Conservation (phyloP, 2,113 vertebrate genomes). For the Austrofundulus limnaeus region DNA sequence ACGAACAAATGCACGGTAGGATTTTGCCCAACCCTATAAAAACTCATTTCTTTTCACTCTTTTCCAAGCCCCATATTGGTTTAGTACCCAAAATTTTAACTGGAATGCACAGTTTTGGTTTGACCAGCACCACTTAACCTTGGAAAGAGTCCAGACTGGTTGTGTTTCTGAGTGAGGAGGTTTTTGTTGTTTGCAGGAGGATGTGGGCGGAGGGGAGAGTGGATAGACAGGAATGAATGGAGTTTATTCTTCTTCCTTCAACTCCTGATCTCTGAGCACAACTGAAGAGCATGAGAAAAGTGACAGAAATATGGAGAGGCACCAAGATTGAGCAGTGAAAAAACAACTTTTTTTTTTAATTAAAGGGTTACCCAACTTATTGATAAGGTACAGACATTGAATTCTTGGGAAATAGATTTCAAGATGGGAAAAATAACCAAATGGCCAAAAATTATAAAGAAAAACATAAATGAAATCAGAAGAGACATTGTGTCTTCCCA, state of each 20-base stretch:
- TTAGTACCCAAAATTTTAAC: not conserved
- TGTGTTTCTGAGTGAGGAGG: constrained; percentile 27
- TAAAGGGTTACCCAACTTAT: too few species aligned
- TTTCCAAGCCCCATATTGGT: not conserved
- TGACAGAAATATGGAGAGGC: constrained; percentile 31
- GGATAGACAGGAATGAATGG: constrained; percentile 69
- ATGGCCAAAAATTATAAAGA: too few species aligned
- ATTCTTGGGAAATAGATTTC: too few species aligned
- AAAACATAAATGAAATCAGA: too few species aligned
- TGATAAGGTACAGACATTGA: too few species aligned
- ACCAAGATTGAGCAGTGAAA: not conserved
- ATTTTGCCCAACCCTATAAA: too few species aligned
- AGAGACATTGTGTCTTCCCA: too few species aligned
- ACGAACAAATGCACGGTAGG: too few species aligned
- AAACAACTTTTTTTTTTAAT: too few species aligned
- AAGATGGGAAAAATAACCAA: too few species aligned
- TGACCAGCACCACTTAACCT: constrained; percentile 7
- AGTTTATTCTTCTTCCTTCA: constrained; percentile 72
- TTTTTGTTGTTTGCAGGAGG: constrained; percentile 50
- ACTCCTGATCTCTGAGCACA: constrained; percentile 56
- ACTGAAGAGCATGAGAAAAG: constrained; percentile 59
- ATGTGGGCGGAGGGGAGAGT: constrained; percentile 61
- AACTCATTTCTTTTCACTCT: too few species aligned
- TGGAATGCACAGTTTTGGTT: constrained; percentile 19
- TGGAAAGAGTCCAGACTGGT: not conserved